phyloP scores from a whole-genome alignment of 2,113 vertebrate genomes.

The Chaetorhynchus papuensis region DNA sequence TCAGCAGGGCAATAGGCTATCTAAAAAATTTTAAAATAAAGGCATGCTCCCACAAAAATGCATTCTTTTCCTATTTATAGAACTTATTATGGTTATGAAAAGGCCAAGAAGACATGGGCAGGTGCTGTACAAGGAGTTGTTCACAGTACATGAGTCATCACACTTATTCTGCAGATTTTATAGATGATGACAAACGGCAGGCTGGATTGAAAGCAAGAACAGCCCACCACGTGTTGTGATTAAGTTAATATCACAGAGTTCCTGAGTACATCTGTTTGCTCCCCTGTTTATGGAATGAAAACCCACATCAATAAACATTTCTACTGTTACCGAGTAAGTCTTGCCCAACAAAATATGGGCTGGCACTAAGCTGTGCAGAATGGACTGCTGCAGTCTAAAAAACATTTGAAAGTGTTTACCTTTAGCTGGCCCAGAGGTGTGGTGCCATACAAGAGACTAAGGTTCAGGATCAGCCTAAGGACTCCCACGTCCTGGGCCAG shows the following conservation, averaged over 20 bases:
- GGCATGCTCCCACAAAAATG: not conserved
- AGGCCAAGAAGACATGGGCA: not conserved
- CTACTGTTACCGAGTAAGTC: not conserved
- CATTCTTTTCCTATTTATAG: not conserved
- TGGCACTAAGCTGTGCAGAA: not conserved
- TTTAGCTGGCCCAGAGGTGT: conserved; percentile 70
- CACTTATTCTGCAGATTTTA: not conserved
- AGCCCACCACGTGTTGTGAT: not conserved
- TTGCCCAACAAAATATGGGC: not conserved
- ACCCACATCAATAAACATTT: not conserved
- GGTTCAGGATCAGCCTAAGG: conserved; percentile 69
- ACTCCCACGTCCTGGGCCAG: conserved; percentile 67
- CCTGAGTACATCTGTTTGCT: not conserved
- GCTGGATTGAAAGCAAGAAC: not conserved
- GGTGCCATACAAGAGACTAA: conserved; percentile 71
- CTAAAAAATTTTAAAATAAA: not conserved
- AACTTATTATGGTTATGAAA: not conserved
- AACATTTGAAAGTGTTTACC: conserved; percentile 71
- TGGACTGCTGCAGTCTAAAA: conserved; percentile 55
- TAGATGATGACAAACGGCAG: not conserved
- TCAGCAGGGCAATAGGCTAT: not conserved
- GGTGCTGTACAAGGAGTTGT: not conserved
- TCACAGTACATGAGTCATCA: conserved; percentile 11
- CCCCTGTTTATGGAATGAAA: not conserved
- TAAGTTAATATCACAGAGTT: not conserved